Evolutionary conservation across 1,140 invertebrate genomes (phyloP).

Genomic region (Chelonus insularis): DNA sequence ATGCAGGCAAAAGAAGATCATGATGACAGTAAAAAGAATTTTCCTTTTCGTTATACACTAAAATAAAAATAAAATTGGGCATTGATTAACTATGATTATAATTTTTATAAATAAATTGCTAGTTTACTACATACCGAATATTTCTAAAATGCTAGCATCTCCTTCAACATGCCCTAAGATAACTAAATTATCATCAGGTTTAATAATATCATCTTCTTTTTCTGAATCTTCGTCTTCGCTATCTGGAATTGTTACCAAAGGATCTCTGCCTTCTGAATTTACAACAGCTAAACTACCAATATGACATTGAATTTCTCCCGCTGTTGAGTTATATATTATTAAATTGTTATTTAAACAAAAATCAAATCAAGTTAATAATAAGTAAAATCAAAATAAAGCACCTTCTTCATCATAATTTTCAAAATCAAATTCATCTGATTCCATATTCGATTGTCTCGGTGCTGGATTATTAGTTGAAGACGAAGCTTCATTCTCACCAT

Average conservation of each 20-base stretch:
- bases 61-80: slow-evolving; percentile 41
- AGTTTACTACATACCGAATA: slow-evolving; percentile 71
- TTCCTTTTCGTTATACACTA: slow-evolving; percentile 89
- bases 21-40: slow-evolving; percentile 91
- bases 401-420: slow-evolving; percentile 74
- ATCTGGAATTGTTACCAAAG: slow-evolving; percentile 61
- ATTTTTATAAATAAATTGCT: slow-evolving; percentile 24
- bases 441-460: slow-evolving; percentile 22
- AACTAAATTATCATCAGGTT: slow-evolving; percentile 89
- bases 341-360: slow-evolving; percentile 9
- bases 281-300: slow-evolving; percentile 62
- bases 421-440: slow-evolving; percentile 73
- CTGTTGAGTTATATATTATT: slow-evolving; percentile 42
- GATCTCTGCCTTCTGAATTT: slow-evolving; percentile 63
- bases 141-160: slow-evolving; percentile 83
- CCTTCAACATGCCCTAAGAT: slow-evolving; percentile 84
- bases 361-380: too few species aligned
- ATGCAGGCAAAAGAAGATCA: slow-evolving; percentile 84
- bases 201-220: slow-evolving; percentile 88
- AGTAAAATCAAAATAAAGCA: too few species aligned
- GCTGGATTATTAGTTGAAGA: slow-evolving; percentile 46
- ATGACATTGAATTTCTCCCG: slow-evolving; percentile 46
- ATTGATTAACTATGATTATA: too few species aligned
- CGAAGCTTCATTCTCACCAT: slow-evolving; percentile 56
- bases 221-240: slow-evolving; percentile 77